Evolutionary conservation across 2,888 invertebrate species (phyloP).

Genomic region (Diaphora mendica): DNA sequence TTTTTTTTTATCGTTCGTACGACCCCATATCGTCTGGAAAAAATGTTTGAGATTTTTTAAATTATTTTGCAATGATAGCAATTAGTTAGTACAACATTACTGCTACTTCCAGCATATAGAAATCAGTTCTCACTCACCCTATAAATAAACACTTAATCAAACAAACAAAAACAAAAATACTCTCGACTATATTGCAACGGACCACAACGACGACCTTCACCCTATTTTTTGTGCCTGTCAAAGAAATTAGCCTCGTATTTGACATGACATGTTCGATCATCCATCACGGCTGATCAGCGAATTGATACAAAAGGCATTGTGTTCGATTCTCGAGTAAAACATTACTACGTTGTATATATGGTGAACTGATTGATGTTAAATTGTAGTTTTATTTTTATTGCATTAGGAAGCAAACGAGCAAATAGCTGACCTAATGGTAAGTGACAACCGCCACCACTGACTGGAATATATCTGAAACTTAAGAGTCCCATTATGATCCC

Average conservation of each 20-base stretch:
- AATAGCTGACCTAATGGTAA: not conserved
- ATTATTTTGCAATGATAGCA: too few species aligned
- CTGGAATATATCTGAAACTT: not conserved
- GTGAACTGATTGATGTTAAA: constrained; percentile 17
- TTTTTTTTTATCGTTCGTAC: too few species aligned
- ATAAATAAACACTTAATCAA: constrained; percentile 9
- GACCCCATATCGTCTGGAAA: too few species aligned
- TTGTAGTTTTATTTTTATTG: not conserved
- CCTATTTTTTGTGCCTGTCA: constrained; percentile 19
- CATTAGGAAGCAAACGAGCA: not conserved
- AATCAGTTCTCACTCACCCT: not conserved
- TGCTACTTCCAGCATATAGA: not conserved
- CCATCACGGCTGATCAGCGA: constrained; percentile 52
- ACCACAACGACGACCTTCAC: constrained; percentile 16
- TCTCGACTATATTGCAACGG: constrained; percentile 4
- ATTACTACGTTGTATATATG: constrained; percentile 43
- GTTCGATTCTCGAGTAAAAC: constrained; percentile 48
- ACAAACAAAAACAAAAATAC: constrained; percentile 5
- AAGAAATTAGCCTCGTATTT: constrained; percentile 23
- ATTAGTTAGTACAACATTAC: too few species aligned
- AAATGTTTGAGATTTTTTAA: too few species aligned
- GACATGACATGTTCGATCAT: constrained; percentile 41
- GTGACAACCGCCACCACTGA: not conserved
- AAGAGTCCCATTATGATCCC: too few species aligned
- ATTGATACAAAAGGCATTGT: constrained; percentile 56